Conservation (phyloP, 92 coral and sea anemone species). For the Epizoanthus illoricatus region DNA sequence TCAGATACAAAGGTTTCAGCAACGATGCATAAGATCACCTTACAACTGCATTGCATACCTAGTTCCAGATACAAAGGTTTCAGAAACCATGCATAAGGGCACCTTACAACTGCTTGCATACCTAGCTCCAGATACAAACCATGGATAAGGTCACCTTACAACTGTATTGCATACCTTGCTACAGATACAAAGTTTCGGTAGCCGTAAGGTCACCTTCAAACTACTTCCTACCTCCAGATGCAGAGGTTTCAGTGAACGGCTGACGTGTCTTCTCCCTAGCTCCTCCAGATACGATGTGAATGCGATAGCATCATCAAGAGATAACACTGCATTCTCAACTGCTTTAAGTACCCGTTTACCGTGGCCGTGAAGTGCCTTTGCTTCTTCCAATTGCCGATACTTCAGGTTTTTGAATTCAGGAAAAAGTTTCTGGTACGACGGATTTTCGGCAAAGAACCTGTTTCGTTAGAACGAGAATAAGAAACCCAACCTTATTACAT, state of each 20-base stretch:
- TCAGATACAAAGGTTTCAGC: neutral
- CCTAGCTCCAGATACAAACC: too few species aligned
- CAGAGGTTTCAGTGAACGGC: conserved; percentile 72
- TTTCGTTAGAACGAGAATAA: neutral
- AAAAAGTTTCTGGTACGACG: conserved; percentile 75
- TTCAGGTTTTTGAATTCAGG: conserved; percentile 78
- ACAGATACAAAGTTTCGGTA: neutral
- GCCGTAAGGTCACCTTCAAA: neutral
- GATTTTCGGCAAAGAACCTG: conserved; percentile 78
- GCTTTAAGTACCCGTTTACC: conserved; percentile 88
- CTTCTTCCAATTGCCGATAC: conserved; percentile 61
- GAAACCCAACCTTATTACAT: too few species aligned
- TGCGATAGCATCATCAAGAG: conserved; percentile 70
- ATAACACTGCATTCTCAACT: conserved; percentile 76
- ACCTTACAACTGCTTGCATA: neutral
- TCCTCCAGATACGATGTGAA: conserved; percentile 81
- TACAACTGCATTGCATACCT: too few species aligned
- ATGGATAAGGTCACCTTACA: too few species aligned
- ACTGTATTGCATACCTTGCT: neutral
- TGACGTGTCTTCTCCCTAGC: conserved; percentile 80
- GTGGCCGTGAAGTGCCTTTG: conserved; percentile 73
- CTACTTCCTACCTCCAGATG: conserved; percentile 71
- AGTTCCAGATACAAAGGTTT: too few species aligned
- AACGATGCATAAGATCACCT: too few species aligned
- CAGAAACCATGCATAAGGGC: neutral